Conservation (phyloP, 2,888 invertebrate genomes). For the Dastarcus helophoroides region DNA sequence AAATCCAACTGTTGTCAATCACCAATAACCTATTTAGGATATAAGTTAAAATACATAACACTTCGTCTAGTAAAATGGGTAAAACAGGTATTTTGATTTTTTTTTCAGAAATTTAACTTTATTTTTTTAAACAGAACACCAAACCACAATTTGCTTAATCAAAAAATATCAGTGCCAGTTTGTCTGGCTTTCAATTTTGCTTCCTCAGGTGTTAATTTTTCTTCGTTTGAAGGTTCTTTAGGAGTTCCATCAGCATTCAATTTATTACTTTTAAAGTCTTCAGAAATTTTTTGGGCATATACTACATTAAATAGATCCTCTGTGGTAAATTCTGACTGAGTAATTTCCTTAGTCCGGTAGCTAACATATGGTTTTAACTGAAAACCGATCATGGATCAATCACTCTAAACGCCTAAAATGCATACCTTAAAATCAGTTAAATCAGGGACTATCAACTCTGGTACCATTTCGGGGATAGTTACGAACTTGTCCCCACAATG, state of each 20-base stretch:
- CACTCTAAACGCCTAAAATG: constrained; percentile 1
- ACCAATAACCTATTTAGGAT: too few species aligned
- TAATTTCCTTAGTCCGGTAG: constrained; percentile 64
- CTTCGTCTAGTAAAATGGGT: too few species aligned
- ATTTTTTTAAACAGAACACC: constrained; percentile 4
- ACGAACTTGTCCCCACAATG: constrained; percentile 43
- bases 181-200: constrained; percentile 57
- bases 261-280: constrained; percentile 61
- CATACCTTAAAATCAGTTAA: constrained; percentile 60
- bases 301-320: constrained; percentile 70
- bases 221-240: constrained; percentile 58
- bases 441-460: constrained; percentile 87
- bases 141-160: not conserved
- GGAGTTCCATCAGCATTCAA: constrained; percentile 58
- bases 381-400: constrained; percentile 23
- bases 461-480: constrained; percentile 75
- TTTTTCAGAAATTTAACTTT: too few species aligned
- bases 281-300: constrained; percentile 66
- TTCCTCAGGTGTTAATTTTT: constrained; percentile 58
- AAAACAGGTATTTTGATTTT: too few species aligned
- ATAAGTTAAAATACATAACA: too few species aligned
- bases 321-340: constrained; percentile 72
- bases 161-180: constrained; percentile 61
- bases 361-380: constrained; percentile 89
- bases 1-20: too few species aligned